Evolutionary conservation across 1,140 invertebrate genomes (phyloP), one percentile per base, ranked within the genome.

Genomic region (Macrosteles quadrilineatus): DNA sequence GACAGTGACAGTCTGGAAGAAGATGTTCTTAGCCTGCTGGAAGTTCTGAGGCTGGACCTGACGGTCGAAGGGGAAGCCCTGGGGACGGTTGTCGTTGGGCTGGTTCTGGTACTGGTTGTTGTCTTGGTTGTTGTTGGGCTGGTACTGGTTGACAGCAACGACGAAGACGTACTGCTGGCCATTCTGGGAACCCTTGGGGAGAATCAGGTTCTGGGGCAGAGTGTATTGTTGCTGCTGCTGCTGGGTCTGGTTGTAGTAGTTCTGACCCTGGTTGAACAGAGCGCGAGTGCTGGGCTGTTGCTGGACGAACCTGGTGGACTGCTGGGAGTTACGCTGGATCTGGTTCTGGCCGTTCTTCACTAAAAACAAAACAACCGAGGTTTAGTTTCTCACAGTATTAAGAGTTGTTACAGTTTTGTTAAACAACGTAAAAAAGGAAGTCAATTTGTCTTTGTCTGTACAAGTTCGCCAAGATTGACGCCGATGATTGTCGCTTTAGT

Each of bases 151-250:
- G 0, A 89, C 81, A 27, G 84, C 79, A 12, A 87, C 83, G 74
- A 86, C 86, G 0, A 90, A 69, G 69, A 85, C 80, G 76, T 85
- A 85, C 9, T 83, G 79, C 80, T 88, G 83, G 75, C 88, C 88
- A 55, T 84, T 83, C 31, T 81, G 78, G 68, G 78, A 83, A 73
- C 89, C 88, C 67, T 79, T 87, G 32, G 88, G 87, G 14, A 90
- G 77, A 0, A 87, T 71, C 11, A 90, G 78, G 65, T 88, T 83
- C 1, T 85, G 80, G 9, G 87, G 88, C 79, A 86, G 86, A 50
- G 14, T 50, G 47, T 17, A 21, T 19, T 19, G 84, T 79, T 12
- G 87, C 25, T 59, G 55, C 27, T 59, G 55, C 25, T 59, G 55
- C 14, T 27, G 9, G 27, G 23, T 59, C 55, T 59, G 55, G 55